A percentile compares a stretch with the other conserved stretches of the same genome.
phyloP scores from a whole-genome alignment of 2,888 invertebrate genomes.

The Drosophila greeni region DNA sequence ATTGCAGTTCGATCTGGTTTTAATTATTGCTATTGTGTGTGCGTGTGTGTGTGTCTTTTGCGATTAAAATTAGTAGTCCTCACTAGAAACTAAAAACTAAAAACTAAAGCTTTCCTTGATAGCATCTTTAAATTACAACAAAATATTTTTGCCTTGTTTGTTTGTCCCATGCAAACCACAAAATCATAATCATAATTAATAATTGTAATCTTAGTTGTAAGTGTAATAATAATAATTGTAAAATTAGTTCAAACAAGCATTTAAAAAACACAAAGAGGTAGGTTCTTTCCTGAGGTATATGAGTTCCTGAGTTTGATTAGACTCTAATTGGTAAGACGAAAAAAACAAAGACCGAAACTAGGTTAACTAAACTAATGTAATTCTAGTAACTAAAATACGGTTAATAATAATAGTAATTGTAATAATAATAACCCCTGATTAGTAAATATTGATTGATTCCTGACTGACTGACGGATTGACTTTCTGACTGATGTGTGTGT shows the following conservation, averaged over 20 bases:
- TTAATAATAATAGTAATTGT: conserved; percentile 2
- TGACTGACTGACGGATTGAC: conserved; percentile 40
- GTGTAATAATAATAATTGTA: conserved; percentile 15
- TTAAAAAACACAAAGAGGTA: conserved; percentile 60
- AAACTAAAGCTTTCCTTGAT: conserved; percentile 53
- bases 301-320: conserved; percentile 77
- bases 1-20: conserved; percentile 77
- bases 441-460: conserved; percentile 39
- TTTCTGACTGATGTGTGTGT: conserved; percentile 22
- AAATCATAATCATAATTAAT: conserved; percentile 25
- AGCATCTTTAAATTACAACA: conserved; percentile 63
- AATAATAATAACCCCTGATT: conserved; percentile 29
- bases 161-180: conserved; percentile 40
- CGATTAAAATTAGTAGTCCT: conserved; percentile 47
- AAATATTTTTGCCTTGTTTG: conserved; percentile 35
- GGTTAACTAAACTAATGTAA: conserved; percentile 27
- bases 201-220: conserved; percentile 2
- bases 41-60: conserved; percentile 50
- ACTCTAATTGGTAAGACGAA: conserved; percentile 47
- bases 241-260: conserved; percentile 39
- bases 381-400: conserved; percentile 21
- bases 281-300: conserved; percentile 77
- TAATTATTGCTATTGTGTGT: conserved; percentile 50
- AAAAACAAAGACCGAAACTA: conserved; percentile 30
- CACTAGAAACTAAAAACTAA: conserved; percentile 51